Evolutionary conservation across 2,888 invertebrate species (phyloP), one percentile per base, ranked within the genome.

Genomic region (Tenthredo livida): DNA sequence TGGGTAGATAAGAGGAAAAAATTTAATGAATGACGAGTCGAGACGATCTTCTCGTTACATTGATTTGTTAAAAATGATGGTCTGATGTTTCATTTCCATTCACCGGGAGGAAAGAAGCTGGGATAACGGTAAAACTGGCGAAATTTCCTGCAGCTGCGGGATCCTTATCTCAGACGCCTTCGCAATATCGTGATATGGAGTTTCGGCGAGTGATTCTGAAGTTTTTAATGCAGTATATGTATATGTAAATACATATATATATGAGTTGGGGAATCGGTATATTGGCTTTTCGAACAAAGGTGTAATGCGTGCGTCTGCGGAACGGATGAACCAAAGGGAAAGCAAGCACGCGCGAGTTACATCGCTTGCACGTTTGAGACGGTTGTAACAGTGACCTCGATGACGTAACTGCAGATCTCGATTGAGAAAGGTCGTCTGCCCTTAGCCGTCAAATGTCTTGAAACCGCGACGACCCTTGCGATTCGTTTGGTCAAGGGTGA

Each of bases 401-500:
- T 70, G 83, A 83, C 70, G 70, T 50, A 70, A 83, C 70, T 77
- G 40, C 29, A 83, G 25, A 83, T 83, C 65, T 83, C 47, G 67
- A 83, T 83, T 67, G 67, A 83, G 83, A 83, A 83, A 83, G 83
- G 83, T 83, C 83, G 83, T 83, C 67, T 83, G 83, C 83, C 70
- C 83, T 83, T 67, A 65, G 50, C 40, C 86, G 82, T 89, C 87
- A 85, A 85, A 83, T 17, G 58, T 73, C 17, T 72, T 70, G n/a
- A 65, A 70, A 15, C 72, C 73, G 29, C 78, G 86, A 86, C 87
- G 89, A 90, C 90, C 90, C 80, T 21, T 58, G 21, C 80, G 80
- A 61, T 33, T 40, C 15, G 21, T 40, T 40, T 80, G 80, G 40
- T 40, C 61, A 80, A 77, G 80, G 80, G 80, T 78, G 78, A 33